These are phyloP conservation scores for Pantelozetes paolii DNA, from an alignment of 2,888 invertebrate genomes.

Conservation along the genomic window DNA sequence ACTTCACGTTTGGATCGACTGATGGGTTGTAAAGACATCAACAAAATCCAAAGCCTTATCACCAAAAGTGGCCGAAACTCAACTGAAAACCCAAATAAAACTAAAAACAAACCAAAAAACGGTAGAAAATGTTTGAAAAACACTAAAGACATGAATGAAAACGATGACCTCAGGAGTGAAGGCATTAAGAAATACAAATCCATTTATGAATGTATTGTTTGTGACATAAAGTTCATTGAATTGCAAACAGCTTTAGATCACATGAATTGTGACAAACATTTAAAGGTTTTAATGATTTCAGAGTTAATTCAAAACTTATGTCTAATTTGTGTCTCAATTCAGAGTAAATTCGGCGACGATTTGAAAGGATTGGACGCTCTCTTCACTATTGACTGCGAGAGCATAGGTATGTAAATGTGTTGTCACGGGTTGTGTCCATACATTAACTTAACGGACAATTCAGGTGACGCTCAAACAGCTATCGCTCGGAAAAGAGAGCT, in stretches of 20 bases:
- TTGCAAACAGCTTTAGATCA: neutral
- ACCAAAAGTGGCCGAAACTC: neutral
- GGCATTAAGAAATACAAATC: too few species aligned
- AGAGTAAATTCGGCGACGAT: conserved; percentile 7
- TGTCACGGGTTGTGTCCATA: too few species aligned
- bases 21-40: neutral
- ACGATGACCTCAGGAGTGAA: neutral
- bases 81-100: neutral
- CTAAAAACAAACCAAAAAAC: neutral
- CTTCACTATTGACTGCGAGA: conserved; percentile 9
- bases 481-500: neutral
- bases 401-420: neutral
- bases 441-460: too few species aligned
- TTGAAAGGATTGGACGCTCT: conserved; percentile 19
- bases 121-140: neutral
- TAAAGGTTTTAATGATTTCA: neutral
- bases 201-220: neutral
- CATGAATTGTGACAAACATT: neutral
- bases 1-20: neutral
- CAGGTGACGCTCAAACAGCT: neutral
- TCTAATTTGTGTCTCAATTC: neutral
- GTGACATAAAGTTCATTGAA: neutral
- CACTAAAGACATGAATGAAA: neutral
- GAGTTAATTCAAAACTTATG: neutral
- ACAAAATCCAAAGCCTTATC: neutral